Conservation (phyloP, 1,140 invertebrate genomes). For the Maconellicoccus hirsutus region DNA sequence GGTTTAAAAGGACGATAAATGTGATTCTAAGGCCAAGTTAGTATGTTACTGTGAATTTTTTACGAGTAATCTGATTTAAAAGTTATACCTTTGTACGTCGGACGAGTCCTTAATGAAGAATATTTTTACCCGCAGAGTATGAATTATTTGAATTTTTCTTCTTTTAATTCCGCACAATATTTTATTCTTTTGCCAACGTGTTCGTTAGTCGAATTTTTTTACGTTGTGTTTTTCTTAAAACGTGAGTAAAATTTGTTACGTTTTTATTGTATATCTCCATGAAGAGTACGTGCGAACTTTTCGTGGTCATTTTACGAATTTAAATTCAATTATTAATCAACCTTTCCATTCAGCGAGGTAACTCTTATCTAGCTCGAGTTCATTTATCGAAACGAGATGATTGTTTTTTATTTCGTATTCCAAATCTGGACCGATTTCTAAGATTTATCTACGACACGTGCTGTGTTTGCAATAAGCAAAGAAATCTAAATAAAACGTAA, state of each 20-base stretch:
- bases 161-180: too few species aligned
- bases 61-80: neutral
- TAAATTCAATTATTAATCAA: conserved; percentile 6
- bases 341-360: neutral
- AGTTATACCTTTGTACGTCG: neutral
- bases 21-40: neutral
- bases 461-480: too few species aligned
- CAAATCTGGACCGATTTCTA: too few species aligned
- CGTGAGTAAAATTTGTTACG: neutral
- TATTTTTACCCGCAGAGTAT: neutral
- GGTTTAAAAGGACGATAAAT: conserved; percentile 4
- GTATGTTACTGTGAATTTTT: neutral
- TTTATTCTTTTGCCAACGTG: neutral
- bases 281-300: neutral
- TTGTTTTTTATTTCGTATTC: too few species aligned
- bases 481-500: too few species aligned
- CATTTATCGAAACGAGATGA: too few species aligned
- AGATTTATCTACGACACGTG: too few species aligned
- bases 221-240: neutral
- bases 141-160: too few species aligned
- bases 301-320: neutral
- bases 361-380: too few species aligned
- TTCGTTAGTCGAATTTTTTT: neutral
- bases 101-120: neutral
- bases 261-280: too few species aligned